phyloP scores from a whole-genome alignment of 2,113 vertebrate genomes.

The Eubucco bourcierii region DNA sequence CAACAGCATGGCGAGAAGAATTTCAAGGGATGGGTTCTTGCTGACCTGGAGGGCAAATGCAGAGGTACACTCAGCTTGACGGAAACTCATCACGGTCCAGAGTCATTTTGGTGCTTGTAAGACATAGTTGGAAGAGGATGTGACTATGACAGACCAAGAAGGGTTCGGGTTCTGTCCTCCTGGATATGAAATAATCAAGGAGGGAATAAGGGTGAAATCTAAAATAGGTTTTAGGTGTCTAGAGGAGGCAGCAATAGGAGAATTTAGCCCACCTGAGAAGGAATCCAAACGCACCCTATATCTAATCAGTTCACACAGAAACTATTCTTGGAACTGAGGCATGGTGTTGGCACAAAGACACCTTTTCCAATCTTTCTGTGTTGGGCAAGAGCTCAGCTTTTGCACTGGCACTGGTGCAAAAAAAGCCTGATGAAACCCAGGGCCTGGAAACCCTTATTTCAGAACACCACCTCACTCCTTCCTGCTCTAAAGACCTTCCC shows the following conservation, averaged over 20 bases:
- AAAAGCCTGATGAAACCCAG: background rate
- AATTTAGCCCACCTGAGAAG: background rate
- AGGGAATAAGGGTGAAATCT: background rate
- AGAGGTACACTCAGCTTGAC: background rate
- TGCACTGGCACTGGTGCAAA: background rate
- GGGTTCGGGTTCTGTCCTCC: background rate
- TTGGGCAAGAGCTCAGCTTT: background rate
- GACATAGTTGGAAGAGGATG: background rate
- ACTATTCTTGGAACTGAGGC: background rate
- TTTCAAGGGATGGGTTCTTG: background rate
- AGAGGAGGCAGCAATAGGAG: background rate
- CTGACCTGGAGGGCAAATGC: slow-evolving; percentile 1
- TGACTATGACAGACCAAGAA: background rate
- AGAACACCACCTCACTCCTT: background rate
- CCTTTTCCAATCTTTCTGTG: background rate
- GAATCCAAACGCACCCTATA: background rate
- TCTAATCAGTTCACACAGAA: background rate
- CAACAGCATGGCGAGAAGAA: background rate
- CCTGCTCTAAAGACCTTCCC: background rate
- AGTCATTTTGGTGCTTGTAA: background rate
- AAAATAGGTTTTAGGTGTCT: background rate
- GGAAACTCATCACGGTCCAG: background rate
- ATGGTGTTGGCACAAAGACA: background rate
- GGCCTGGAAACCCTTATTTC: background rate
- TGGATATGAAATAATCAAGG: background rate